Evolutionary conservation across 2,888 invertebrate genomes (phyloP).

Genomic region (Cynaeus angustus): DNA sequence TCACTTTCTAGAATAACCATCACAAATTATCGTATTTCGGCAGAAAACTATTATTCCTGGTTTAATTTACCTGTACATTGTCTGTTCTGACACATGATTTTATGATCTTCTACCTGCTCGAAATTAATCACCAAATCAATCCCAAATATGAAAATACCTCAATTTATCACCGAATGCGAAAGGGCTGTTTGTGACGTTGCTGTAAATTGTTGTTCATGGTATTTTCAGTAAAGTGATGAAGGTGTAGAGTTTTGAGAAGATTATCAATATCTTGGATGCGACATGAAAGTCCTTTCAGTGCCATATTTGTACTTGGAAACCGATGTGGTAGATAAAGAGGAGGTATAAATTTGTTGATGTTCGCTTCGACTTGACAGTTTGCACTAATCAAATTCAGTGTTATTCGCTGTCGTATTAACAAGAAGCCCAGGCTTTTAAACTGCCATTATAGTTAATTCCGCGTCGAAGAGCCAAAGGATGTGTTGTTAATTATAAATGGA

Average conservation of each 20-base stretch:
- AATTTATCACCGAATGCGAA: slow-evolving; percentile 16
- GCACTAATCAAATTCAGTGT: slow-evolving; percentile 32
- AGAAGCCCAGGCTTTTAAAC: slow-evolving; percentile 27
- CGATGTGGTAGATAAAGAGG: slow-evolving; percentile 5
- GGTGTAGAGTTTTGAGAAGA: slow-evolving; percentile 3
- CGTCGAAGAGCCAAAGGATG: slow-evolving; percentile 5
- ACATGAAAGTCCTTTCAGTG: slow-evolving; percentile 10
- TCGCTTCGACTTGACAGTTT: slow-evolving; percentile 17
- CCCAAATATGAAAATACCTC: slow-evolving; percentile 8
- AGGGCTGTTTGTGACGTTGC: slow-evolving; percentile 27
- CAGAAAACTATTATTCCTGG: too few relatives aligned
- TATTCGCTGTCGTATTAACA: slow-evolving; percentile 38
- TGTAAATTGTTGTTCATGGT: slow-evolving; percentile 26
- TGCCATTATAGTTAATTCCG: slow-evolving; percentile 1
- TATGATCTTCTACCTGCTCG: neutral
- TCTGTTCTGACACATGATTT: neutral
- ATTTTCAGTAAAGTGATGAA: neutral
- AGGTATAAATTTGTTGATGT: slow-evolving; percentile 31
- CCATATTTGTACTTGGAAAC: slow-evolving; percentile 6
- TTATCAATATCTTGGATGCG: neutral
- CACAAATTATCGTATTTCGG: too few relatives aligned
- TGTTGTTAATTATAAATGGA: slow-evolving; percentile 4
- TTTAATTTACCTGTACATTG: too few relatives aligned
- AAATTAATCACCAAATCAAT: slow-evolving; percentile 18
- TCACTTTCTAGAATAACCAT: too few relatives aligned